phyloP scores from a whole-genome alignment of 2,113 vertebrate genomes.

The Otolemur garnettii region DNA sequence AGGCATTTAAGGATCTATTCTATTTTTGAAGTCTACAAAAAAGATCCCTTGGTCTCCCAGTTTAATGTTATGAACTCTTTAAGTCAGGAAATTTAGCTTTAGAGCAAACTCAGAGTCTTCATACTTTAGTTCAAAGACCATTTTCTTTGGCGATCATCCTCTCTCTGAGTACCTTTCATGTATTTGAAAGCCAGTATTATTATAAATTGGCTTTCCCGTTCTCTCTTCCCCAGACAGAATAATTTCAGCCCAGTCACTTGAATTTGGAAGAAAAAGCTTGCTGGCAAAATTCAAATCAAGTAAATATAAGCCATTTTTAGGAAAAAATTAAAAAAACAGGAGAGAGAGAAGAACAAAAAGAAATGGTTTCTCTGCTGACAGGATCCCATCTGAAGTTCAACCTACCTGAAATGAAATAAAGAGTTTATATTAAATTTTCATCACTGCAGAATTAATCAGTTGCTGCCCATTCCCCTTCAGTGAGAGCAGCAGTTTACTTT shows the following conservation, averaged over 20 bases:
- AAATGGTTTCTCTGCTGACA: not conserved
- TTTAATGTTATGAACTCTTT: constrained; percentile 41
- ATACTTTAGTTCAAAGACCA: constrained; percentile 29
- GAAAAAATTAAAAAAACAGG: not conserved
- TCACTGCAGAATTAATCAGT: not conserved
- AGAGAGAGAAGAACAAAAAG: not conserved
- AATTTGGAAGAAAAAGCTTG: constrained; percentile 56
- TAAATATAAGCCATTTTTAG: not conserved
- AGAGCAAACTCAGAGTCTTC: constrained; percentile 25
- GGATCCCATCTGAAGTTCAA: not conserved
- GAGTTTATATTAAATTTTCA: not conserved
- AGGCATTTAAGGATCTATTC: not conserved
- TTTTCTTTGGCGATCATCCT: constrained; percentile 19
- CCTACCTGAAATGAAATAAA: not conserved
- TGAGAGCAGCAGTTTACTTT: not conserved
- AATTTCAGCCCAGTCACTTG: constrained; percentile 60
- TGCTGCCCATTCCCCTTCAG: not conserved
- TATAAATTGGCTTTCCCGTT: constrained; percentile 28
- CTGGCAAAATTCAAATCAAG: constrained; percentile 58
- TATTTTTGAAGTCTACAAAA: not conserved
- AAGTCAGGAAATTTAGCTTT: constrained; percentile 46
- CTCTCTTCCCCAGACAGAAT: not conserved
- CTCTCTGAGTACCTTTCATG: not conserved
- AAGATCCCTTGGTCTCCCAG: not conserved
- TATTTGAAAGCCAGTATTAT: constrained; percentile 56